These are phyloP conservation scores for Parasteatoda tepidariorum DNA, from an alignment of 1,140 invertebrate species.

Conservation along the genomic window DNA sequence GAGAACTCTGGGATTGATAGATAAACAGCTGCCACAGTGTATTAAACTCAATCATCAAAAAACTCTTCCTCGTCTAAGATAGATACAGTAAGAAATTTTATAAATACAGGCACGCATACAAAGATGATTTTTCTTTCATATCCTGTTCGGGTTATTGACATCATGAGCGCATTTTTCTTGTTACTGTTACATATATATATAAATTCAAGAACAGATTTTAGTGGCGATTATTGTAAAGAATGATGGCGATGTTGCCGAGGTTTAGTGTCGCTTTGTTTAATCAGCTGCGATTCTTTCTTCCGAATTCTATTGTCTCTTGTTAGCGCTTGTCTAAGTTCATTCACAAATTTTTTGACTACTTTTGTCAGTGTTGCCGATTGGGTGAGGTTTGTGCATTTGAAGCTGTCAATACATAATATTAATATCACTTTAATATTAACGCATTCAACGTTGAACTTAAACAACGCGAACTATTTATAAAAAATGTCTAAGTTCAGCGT, in stretches of 20 bases:
- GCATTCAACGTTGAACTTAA: too few species aligned
- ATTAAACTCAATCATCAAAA: constrained; percentile 12
- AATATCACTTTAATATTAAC: too few species aligned
- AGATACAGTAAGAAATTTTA: background rate
- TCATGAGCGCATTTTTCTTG: constrained; percentile 23
- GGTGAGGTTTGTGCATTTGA: too few species aligned
- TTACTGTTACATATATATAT: constrained; percentile 24
- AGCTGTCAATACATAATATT: too few species aligned
- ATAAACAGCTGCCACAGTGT: constrained; percentile 46
- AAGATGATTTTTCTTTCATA: background rate
- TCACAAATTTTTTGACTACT: too few species aligned
- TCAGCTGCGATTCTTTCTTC: too few species aligned
- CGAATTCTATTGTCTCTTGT: too few species aligned
- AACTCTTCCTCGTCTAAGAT: background rate
- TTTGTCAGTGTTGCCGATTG: too few species aligned
- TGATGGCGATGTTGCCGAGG: constrained; percentile 9
- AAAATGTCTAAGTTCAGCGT: too few species aligned
- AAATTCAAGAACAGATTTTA: constrained; percentile 52
- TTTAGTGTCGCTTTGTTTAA: constrained; percentile 31
- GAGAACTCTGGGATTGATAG: background rate
- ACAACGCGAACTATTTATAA: too few species aligned
- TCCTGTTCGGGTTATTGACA: constrained; percentile 47
- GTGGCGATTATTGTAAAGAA: constrained; percentile 5
- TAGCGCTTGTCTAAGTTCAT: too few species aligned
- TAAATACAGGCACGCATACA: background rate